These are phyloP conservation scores for Fundulus diaphanus DNA, from an alignment of 2,797 vertebrate species.

Conservation along the genomic window DNA sequence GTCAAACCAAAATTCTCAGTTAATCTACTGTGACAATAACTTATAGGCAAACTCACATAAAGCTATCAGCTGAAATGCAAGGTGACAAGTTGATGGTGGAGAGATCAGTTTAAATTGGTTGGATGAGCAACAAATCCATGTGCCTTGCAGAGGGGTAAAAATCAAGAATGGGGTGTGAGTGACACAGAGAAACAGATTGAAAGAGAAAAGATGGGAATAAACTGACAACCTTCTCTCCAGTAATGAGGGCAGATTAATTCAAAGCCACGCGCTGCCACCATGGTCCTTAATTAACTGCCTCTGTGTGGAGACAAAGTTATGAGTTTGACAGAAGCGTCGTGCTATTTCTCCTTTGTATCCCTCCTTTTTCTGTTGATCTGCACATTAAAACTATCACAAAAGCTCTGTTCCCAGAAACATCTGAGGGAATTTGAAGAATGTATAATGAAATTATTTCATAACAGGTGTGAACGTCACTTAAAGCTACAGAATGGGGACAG, in stretches of 20 bases:
- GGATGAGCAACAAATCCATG: conserved; percentile 31
- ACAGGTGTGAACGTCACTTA: conserved; percentile 27
- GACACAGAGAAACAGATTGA: conserved; percentile 18
- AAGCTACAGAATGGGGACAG: background rate
- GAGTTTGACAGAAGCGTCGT: conserved; percentile 53
- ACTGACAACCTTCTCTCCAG: conserved; percentile 42
- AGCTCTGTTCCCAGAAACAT: conserved; percentile 24
- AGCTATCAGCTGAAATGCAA: conserved; percentile 45
- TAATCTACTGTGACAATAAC: conserved; percentile 41
- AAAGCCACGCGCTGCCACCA: conserved; percentile 42
- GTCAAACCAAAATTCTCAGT: conserved; percentile 14
- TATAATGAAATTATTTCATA: conserved; percentile 10
- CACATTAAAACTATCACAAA: conserved; percentile 58
- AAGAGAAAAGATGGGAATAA: conserved; percentile 57
- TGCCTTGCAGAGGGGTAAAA: background rate
- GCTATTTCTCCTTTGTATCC: conserved; percentile 31
- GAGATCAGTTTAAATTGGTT: conserved; percentile 43
- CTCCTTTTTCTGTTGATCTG: conserved; percentile 35
- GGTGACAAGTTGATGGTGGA: conserved; percentile 46
- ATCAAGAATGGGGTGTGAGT: conserved; percentile 4
- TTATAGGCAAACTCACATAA: conserved; percentile 28
- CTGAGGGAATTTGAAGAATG: conserved; percentile 30
- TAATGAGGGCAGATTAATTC: conserved; percentile 64
- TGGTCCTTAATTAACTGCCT: conserved; percentile 62
- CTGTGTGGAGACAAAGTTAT: conserved; percentile 35